A percentile compares a stretch with the other conserved stretches of the same genome.
Evolutionary conservation across 2,797 vertebrate genomes (phyloP).

Genomic region (Chrosomus eos): DNA sequence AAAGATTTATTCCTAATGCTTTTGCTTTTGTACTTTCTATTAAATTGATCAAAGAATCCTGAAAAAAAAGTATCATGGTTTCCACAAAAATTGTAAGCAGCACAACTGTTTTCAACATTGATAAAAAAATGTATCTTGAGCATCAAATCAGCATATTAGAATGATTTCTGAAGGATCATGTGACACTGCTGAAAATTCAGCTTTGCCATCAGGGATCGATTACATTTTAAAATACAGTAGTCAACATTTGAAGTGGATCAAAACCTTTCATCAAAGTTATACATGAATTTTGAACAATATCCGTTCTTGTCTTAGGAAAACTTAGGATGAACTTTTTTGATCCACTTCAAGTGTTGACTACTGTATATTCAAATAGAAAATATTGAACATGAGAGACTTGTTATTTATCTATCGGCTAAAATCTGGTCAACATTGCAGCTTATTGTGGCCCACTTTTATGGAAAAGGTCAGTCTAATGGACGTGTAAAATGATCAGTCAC

Average conservation of each 20-base stretch:
- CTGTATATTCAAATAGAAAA: not conserved
- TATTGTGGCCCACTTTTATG: not conserved
- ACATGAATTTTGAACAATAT: too few relatives aligned
- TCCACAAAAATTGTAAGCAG: not conserved
- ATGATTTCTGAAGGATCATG: not conserved
- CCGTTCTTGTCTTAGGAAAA: too few relatives aligned
- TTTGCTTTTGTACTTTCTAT: not conserved
- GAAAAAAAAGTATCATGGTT: not conserved
- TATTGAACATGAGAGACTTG: not conserved
- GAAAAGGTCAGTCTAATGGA: not conserved
- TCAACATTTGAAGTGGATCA: too few relatives aligned
- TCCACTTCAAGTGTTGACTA: too few relatives aligned
- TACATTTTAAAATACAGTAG: not conserved
- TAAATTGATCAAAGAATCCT: not conserved
- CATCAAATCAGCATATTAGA: not conserved
- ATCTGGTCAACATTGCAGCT: not conserved
- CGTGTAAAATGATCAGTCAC: not conserved
- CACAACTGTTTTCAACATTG: not conserved
- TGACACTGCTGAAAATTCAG: too few relatives aligned
- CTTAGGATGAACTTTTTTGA: too few relatives aligned
- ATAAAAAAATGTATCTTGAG: too few relatives aligned
- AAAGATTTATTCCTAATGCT: not conserved
- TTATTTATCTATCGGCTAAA: not conserved
- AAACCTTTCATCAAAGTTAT: too few relatives aligned
- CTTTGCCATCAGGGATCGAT: not conserved